Evolutionary conservation across 2,797 vertebrate species (phyloP).

Genomic region (Molossus alvarezi): DNA sequence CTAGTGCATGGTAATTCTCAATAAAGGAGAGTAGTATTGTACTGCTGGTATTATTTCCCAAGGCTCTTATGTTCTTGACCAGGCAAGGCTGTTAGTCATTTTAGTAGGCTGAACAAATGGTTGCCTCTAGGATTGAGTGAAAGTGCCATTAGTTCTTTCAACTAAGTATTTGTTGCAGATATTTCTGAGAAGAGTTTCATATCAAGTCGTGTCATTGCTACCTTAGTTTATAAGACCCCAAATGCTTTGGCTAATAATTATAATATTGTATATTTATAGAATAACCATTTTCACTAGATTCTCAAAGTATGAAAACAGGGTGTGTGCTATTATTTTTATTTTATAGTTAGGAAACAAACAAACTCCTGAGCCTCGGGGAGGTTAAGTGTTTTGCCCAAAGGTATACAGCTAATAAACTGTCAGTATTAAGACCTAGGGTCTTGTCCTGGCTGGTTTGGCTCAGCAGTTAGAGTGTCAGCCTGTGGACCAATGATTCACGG

Average conservation of each 20-base stretch:
- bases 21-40: not conserved
- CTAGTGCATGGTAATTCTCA: not conserved
- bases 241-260: not conserved
- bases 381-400: slow-evolving; percentile 33
- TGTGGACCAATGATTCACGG: no score
- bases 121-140: not conserved
- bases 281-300: slow-evolving; percentile 47
- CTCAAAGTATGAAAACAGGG: not conserved
- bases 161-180: not conserved
- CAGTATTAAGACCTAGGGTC: not conserved
- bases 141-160: not conserved
- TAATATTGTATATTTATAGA: slow-evolving; percentile 15
- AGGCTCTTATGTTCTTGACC: not conserved
- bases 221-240: not conserved
- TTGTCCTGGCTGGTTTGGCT: no score
- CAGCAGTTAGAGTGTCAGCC: no score
- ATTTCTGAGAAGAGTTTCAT: slow-evolving; percentile 56
- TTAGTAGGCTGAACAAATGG: not conserved
- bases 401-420: slow-evolving; percentile 16
- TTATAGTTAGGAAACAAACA: not conserved
- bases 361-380: not conserved
- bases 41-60: not conserved
- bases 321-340: slow-evolving; percentile 49
- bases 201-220: not conserved
- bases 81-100: not conserved